phyloP scores from a whole-genome alignment of 2,797 vertebrate species.

The Aeoliscus strigatus region DNA sequence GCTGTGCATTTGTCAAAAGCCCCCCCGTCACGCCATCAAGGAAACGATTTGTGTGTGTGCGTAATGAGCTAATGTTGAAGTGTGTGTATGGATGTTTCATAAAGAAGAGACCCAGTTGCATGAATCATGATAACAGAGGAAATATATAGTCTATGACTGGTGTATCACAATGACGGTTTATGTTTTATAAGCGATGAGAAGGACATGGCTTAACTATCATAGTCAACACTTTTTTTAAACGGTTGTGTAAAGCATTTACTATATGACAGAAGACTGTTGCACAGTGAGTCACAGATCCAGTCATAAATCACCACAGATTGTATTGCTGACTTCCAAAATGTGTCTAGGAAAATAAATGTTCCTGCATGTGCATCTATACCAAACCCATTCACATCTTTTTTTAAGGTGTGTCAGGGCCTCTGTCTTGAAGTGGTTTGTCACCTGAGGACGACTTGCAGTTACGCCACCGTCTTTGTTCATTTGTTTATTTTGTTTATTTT shows the following conservation, averaged over 20 bases:
- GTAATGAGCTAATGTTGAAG: conserved; percentile 10
- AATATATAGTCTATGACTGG: conserved; percentile 13
- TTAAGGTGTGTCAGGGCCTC: neutral
- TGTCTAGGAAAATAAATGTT: too few species aligned
- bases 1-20: conserved; percentile 25
- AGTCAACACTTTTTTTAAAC: conserved; percentile 26
- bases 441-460: neutral
- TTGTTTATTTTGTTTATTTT: neutral
- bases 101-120: conserved; percentile 46
- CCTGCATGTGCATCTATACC: too few species aligned
- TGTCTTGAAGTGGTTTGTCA: conserved; percentile 1
- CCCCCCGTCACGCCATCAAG: conserved; percentile 23
- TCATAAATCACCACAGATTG: conserved; percentile 62
- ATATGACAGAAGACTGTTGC: conserved; percentile 48
- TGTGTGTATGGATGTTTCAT: conserved; percentile 11
- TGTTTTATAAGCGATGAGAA: conserved; percentile 20
- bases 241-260: conserved; percentile 39
- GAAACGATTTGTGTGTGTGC: conserved; percentile 12
- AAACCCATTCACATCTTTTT: neutral
- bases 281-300: conserved; percentile 49
- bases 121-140: conserved; percentile 37
- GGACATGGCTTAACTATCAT: conserved; percentile 13
- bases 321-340: conserved; percentile 53
- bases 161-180: conserved; percentile 16
- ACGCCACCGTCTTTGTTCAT: conserved; percentile 1